These are phyloP conservation scores for Lepilemur ruficaudatus DNA, from an alignment of 2,797 vertebrate genomes.

Conservation along the genomic window DNA sequence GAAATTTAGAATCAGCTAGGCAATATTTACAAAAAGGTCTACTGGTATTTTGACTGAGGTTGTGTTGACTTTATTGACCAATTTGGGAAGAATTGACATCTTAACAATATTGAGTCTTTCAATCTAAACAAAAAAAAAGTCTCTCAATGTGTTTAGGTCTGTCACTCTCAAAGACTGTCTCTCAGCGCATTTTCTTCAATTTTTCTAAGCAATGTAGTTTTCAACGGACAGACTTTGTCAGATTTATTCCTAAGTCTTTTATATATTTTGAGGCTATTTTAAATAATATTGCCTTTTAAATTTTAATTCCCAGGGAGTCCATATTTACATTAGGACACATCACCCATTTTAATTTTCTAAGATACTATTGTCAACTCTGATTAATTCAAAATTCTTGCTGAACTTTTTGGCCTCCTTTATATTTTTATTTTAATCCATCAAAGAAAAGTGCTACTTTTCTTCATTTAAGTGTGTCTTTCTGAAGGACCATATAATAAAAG, in stretches of 20 bases:
- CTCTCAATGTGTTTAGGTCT: background rate
- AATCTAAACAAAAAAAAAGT: background rate
- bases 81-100: background rate
- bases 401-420: background rate
- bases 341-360: background rate
- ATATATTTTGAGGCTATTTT: constrained; percentile 6
- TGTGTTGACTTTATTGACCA: background rate
- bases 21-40: background rate
- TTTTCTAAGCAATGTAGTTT: constrained; percentile 1
- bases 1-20: background rate
- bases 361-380: background rate
- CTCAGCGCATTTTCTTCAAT: background rate
- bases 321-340: too few species aligned
- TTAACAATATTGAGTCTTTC: background rate
- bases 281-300: background rate
- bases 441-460: background rate
- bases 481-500: background rate
- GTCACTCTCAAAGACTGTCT: background rate
- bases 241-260: background rate
- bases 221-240: background rate
- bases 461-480: background rate
- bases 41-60: background rate
- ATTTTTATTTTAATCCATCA: background rate
- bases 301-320: background rate
- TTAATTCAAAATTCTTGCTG: background rate